These are phyloP conservation scores for Clanis bilineata DNA, from an alignment of 2,888 invertebrate species.

Conservation along the genomic window DNA sequence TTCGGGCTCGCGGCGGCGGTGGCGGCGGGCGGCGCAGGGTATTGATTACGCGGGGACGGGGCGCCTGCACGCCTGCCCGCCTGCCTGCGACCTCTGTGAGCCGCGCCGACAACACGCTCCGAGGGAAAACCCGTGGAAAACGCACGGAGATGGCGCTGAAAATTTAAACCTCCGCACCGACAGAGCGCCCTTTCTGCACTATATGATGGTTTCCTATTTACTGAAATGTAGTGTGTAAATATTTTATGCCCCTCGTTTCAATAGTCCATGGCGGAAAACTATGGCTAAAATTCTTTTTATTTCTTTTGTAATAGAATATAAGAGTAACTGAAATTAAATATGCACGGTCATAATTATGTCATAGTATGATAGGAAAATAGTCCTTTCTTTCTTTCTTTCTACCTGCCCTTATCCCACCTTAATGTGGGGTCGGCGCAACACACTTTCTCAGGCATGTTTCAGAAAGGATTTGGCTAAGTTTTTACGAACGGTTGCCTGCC, in stretches of 20 bases:
- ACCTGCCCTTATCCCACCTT: no score
- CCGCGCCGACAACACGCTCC: conserved; percentile 38
- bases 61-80: conserved; percentile 43
- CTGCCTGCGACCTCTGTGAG: conserved; percentile 58
- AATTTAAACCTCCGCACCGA: conserved; percentile 2
- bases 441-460: no score
- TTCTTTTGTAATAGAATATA: not conserved
- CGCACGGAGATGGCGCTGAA: conserved; percentile 60
- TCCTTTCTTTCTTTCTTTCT: no score
- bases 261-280: not conserved
- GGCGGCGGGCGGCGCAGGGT: conserved; percentile 59
- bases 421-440: no score
- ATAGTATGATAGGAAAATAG: not conserved
- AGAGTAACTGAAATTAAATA: not conserved
- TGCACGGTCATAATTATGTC: not conserved
- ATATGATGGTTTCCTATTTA: not conserved
- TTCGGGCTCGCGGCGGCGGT: conserved; percentile 41
- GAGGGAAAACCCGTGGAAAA: conserved; percentile 59
- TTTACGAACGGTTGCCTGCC: no score
- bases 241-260: not conserved
- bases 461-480: no score
- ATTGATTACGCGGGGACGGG: conserved; percentile 68
- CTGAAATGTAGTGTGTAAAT: not conserved
- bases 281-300: not conserved
- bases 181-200: not conserved